Conservation (phyloP, 1,140 invertebrate genomes). For the Orussus abietinus region DNA sequence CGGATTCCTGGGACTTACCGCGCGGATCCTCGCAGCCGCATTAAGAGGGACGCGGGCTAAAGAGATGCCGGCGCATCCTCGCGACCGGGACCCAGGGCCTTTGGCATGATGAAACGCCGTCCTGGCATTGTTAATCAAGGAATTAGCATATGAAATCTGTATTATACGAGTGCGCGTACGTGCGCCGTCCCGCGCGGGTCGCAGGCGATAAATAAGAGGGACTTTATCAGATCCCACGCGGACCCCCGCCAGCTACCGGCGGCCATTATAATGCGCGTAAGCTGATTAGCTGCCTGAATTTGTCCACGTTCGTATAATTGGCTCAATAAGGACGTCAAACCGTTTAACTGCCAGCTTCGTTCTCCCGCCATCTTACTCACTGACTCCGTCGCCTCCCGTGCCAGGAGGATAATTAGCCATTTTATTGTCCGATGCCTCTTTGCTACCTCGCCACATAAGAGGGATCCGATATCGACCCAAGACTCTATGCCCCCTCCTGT, state of each 20-base stretch:
- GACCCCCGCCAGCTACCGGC: constrained; percentile 37
- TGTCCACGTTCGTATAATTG: constrained; percentile 49
- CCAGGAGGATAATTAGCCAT: too few relatives aligned
- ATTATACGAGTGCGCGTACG: constrained; percentile 28
- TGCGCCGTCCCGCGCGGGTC: constrained; percentile 4
- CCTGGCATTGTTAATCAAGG: constrained; percentile 43
- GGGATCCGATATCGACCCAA: too few relatives aligned
- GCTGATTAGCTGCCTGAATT: constrained; percentile 51
- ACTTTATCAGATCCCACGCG: constrained; percentile 49
- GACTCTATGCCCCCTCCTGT: too few relatives aligned
- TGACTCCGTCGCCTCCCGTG: background rate
- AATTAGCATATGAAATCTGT: constrained; percentile 48
- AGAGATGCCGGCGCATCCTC: too few relatives aligned
- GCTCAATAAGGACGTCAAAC: constrained; percentile 39
- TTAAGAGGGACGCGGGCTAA: too few relatives aligned
- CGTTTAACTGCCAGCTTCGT: constrained; percentile 30
- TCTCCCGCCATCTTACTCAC: constrained; percentile 9
- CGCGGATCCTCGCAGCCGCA: background rate
- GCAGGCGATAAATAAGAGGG: constrained; percentile 37
- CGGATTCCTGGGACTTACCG: too few relatives aligned
- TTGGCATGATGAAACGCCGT: constrained; percentile 37
- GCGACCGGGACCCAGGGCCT: too few relatives aligned
- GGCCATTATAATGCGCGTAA: constrained; percentile 40
- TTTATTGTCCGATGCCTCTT: too few relatives aligned
- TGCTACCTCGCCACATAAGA: too few relatives aligned